A percentile compares a stretch with the other conserved stretches of the same genome.
These are phyloP conservation scores for Apomyelois bistriatella DNA, from an alignment of 2,888 invertebrate genomes.

Conservation along the genomic window DNA sequence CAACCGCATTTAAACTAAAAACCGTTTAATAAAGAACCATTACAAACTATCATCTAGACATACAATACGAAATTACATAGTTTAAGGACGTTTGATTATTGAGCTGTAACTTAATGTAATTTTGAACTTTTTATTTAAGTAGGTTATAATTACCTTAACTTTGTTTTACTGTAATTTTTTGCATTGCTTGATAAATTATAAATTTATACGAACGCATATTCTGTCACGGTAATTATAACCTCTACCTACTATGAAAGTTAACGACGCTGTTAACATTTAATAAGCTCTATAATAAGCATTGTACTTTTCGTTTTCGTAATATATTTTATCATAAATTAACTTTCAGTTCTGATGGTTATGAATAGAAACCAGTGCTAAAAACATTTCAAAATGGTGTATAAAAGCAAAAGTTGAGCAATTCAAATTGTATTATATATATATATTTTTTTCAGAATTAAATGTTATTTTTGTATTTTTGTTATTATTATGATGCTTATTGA, in stretches of 20 bases:
- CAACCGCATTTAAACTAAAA: no score
- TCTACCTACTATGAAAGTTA: not conserved
- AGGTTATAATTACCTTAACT: not conserved
- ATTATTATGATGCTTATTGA: not conserved
- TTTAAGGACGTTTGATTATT: no score
- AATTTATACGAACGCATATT: no score
- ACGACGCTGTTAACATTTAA: conserved; percentile 31
- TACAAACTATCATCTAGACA: no score
- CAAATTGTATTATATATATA: not conserved
- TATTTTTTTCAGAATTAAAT: not conserved
- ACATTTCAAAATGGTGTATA: conserved; percentile 12
- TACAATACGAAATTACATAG: no score
- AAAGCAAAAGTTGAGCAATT: conserved; percentile 14
- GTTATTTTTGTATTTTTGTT: not conserved
- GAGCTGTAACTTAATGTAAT: not conserved
- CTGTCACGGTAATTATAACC: not conserved
- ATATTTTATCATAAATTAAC: no score
- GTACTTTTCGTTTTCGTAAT: not conserved
- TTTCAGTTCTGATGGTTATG: not conserved
- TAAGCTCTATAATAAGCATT: conserved; percentile 31
- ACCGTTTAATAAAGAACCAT: no score
- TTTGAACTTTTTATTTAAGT: no score
- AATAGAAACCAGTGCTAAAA: conserved; percentile 18
- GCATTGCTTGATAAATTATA: no score
- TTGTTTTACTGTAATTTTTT: no score